phyloP scores from a whole-genome alignment of 2,113 vertebrate genomes.

The Tragulus kanchil region DNA sequence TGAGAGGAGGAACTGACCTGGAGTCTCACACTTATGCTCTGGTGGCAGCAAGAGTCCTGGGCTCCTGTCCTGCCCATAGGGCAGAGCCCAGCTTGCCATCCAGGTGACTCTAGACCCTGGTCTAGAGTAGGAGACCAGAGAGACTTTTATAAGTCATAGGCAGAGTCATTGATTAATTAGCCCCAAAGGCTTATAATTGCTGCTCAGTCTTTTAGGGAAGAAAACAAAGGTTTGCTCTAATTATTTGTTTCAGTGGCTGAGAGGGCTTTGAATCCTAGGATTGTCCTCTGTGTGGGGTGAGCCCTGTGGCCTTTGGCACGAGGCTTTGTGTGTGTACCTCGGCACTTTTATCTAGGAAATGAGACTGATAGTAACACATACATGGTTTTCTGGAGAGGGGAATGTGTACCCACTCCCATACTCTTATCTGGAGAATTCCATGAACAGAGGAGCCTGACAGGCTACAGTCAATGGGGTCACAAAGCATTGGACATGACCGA shows the following conservation, averaged over 20 bases:
- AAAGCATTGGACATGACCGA: not conserved
- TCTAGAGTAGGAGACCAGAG: not conserved
- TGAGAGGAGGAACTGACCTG: not conserved
- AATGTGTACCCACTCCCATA: not conserved
- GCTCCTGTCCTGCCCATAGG: not conserved
- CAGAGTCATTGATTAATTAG: constrained; percentile 39
- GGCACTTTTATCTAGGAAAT: not conserved
- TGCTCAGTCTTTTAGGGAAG: not conserved
- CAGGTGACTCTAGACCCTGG: not conserved
- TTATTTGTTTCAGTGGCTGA: not conserved
- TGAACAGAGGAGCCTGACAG: not conserved
- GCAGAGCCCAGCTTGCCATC: not conserved
- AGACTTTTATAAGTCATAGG: constrained; percentile 11
- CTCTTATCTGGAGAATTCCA: not conserved
- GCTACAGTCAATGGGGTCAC: not conserved
- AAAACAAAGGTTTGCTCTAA: constrained; percentile 24
- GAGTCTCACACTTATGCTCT: not conserved
- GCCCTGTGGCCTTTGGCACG: not conserved
- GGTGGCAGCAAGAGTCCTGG: not conserved
- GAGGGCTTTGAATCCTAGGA: not conserved
- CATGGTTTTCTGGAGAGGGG: not conserved
- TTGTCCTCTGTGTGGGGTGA: not conserved
- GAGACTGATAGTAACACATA: not conserved
- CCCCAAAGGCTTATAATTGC: not conserved
- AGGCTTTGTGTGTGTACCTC: not conserved